Conservation (phyloP, 30 jellyfish, hydroid and myxozoan genomes). For the Euphysa ruthae region DNA sequence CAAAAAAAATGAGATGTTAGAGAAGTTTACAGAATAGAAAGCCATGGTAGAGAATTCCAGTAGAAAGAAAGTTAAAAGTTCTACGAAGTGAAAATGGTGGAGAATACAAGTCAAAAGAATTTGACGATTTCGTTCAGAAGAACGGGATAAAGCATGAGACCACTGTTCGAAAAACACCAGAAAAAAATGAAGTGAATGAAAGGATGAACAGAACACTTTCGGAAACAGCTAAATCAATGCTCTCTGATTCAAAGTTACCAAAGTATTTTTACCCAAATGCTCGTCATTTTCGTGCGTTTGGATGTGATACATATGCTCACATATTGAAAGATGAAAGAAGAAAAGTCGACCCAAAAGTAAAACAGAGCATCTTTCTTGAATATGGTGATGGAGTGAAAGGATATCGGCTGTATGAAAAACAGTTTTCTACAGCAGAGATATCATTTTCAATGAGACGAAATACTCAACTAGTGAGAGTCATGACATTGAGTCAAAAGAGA, state of each 20-base stretch:
- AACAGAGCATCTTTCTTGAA: no score
- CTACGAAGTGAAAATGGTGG: slow-evolving; percentile 49
- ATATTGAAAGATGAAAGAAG: no score
- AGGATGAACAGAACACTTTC: slow-evolving; percentile 39
- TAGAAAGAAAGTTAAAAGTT: slow-evolving; percentile 13
- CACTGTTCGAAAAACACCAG: slow-evolving; percentile 40
- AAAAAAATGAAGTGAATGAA: slow-evolving; percentile 63
- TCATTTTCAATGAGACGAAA: no score
- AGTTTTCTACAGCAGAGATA: slow-evolving; percentile 28
- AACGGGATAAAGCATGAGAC: slow-evolving; percentile 40
- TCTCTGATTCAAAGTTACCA: slow-evolving; percentile 25
- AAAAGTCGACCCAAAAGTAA: slow-evolving; percentile 21
- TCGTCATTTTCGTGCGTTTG: slow-evolving; percentile 25
- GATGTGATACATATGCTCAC: no score
- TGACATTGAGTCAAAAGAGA: no score
- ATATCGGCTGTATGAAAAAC: slow-evolving; percentile 18
- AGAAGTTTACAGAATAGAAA: no score
- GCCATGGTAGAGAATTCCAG: slow-evolving; percentile 20
- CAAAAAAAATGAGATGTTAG: no score
- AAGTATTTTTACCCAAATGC: slow-evolving; percentile 38
- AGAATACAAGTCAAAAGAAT: slow-evolving; percentile 44
- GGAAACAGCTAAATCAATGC: slow-evolving; percentile 46
- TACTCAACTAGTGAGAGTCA: no score
- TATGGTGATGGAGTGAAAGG: no score
- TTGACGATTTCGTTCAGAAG: slow-evolving; percentile 21